Evolutionary conservation across 2,113 vertebrate species (phyloP), one percentile per base, ranked within the genome.

Genomic region (Zingel zingel): DNA sequence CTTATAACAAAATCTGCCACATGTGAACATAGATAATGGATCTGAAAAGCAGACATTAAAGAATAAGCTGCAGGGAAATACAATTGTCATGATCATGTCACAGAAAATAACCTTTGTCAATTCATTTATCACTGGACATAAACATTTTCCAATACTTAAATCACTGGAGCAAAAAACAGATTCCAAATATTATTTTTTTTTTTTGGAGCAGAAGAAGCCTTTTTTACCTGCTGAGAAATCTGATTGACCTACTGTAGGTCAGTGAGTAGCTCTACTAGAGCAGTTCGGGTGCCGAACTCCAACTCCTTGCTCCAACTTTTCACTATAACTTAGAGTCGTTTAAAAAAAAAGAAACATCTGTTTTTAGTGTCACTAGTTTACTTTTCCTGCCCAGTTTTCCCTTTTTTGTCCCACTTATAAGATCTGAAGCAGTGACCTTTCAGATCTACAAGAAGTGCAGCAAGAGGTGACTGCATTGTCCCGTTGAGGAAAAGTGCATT

Each of bases 1-100:
- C n/a, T 72, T 23, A 58, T 57, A 45, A 86, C 45, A 80, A 54
- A 80, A 82, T 72, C 27, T 62, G 25, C 47, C 48, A 66, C 21
- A 59, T 67, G 43, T 43, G 71, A 33, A 63, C 6, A 12, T 14
- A 74, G 43, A 54, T 76, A 80, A 88, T 68, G 56, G 45, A 62
- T 73, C 43, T 59, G 19, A 54, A 43, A 69, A 58, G 23, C 3
- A 54, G 47, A 51, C 11, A 75, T 51, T 53, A 51, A 69, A 78
- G 6, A 58, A 58, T 53, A 56, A 23, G 62, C 16, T 39, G 11
- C 19, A 54, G 57, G 25, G 64, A 81, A 73, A 71, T 21, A 71
- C 27, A 30, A 53, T 61, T 81, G 80, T 78, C 1, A 53, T 18
- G 6, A 68, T 61, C 59, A 27, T 74, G 47, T 47, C 21, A 57